These are phyloP conservation scores for Lasioglossum baleicum DNA, from an alignment of 1,140 invertebrate species.

Conservation along the genomic window DNA sequence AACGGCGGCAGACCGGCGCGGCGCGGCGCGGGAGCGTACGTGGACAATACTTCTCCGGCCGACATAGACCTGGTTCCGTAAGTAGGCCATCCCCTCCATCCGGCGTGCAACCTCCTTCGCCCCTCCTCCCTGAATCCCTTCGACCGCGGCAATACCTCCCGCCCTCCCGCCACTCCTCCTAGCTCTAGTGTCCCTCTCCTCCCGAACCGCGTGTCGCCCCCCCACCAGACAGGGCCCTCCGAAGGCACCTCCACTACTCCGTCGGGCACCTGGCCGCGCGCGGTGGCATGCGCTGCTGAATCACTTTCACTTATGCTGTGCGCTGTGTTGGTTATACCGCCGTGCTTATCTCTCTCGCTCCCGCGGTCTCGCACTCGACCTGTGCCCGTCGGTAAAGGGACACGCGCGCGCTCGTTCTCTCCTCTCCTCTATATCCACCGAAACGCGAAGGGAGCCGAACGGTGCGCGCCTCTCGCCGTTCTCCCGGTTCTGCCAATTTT, in stretches of 20 bases:
- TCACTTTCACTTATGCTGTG: slow-evolving; percentile 79
- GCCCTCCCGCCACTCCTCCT: slow-evolving; percentile 67
- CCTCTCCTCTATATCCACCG: slow-evolving; percentile 60
- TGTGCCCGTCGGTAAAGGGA: slow-evolving; percentile 63
- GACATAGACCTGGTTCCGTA: slow-evolving; percentile 82
- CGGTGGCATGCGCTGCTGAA: slow-evolving; percentile 76
- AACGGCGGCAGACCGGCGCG: slow-evolving; percentile 40
- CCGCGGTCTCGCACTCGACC: slow-evolving; percentile 41
- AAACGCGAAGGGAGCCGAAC: slow-evolving; percentile 58
- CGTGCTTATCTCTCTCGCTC: slow-evolving; percentile 35
- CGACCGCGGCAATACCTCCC: slow-evolving; percentile 62
- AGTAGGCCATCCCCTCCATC: slow-evolving; percentile 83
- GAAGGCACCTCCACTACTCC: slow-evolving; percentile 68
- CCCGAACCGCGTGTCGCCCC: slow-evolving; percentile 50
- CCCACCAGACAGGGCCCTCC: slow-evolving; percentile 66
- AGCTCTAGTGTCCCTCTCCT: slow-evolving; percentile 38
- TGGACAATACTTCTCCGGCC: slow-evolving; percentile 79
- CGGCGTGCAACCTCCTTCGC: slow-evolving; percentile 73
- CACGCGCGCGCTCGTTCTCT: slow-evolving; percentile 55
- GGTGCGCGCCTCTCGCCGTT: slow-evolving; percentile 60
- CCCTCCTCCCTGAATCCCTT: slow-evolving; percentile 75
- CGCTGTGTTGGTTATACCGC: slow-evolving; percentile 66
- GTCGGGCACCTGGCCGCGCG: slow-evolving; percentile 80
- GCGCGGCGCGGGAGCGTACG: slow-evolving; percentile 45
- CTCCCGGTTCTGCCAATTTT: slow-evolving; percentile 53